Evolutionary conservation across 2,797 vertebrate genomes (phyloP), one percentile per base, ranked within the genome.

Genomic region (Gallinago solitaria): DNA sequence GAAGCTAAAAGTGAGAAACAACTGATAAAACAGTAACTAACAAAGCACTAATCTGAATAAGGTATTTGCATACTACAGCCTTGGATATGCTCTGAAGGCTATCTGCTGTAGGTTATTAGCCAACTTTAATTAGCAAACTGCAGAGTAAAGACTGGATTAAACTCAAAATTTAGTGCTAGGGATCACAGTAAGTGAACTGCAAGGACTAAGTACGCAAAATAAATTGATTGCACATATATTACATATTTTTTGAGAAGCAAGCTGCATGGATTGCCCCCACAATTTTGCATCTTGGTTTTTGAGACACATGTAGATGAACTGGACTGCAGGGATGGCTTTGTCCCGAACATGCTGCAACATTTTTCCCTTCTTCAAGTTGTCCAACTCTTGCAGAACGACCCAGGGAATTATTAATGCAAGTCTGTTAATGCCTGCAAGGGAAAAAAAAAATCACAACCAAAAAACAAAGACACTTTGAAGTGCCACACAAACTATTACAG

Each of bases 311-410:
- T 99, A 98, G 95, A 99, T 98, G 96, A 99, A 99, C 28, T 98
- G 98, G 79, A 99, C 99, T 47, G 99, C 99, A 11, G 99, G 99
- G 35, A 96, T 89, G 47, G 98, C 99, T 97, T 98, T 98, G 93
- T 98, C 97, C 37, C 98, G 98, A 79, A 98, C 98, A 3, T 98
- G 98, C 67, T 97, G 97, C 12, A 98, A 92, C 78, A 98, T 94
- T 64, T 97, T 98, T 9, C 98, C 98, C 45, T 96, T 98, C 97
- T 99, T 99, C 70, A 99, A 97, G 19, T 98, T 98, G 86, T 99
- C 99, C 96, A 99, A 80, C 96, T 99, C 99, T 97, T 99, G 99
- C 5, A 99, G 98, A 61, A 99, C 99, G 5, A 99, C 98, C 99
- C 99, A 99, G 53, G 99, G 99, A 93, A 99, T 98, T 89, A 99